Evolutionary conservation across 1,140 invertebrate species (phyloP).

Genomic region (Pseudomyrmex pallidus): DNA sequence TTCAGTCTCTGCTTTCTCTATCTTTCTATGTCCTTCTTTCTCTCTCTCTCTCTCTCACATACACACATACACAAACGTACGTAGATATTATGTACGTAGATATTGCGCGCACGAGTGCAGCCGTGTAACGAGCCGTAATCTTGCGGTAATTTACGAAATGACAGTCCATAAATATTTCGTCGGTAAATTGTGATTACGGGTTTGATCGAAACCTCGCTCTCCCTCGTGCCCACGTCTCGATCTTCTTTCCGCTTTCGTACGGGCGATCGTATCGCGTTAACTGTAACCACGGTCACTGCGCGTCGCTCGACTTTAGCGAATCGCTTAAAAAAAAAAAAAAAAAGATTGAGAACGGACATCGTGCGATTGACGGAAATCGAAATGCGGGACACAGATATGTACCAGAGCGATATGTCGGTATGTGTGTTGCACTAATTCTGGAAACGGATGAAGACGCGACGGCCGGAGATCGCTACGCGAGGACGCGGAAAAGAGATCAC

Average conservation of each 20-base stretch:
- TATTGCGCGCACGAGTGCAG: constrained; percentile 42
- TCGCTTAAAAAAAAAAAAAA: constrained; percentile 1
- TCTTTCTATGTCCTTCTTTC: neutral
- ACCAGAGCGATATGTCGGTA: neutral
- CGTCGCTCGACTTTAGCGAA: constrained; percentile 40
- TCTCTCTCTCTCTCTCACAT: constrained; percentile 20
- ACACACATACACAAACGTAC: too few species aligned
- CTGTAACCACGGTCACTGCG: constrained; percentile 50
- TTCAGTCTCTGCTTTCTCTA: neutral
- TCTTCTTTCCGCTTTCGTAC: constrained; percentile 34
- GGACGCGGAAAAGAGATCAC: neutral
- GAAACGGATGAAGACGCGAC: neutral
- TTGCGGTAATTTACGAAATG: constrained; percentile 72
- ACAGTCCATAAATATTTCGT: constrained; percentile 74
- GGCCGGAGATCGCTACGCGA: neutral
- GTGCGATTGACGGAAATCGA: constrained; percentile 52
- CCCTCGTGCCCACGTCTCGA: neutral
- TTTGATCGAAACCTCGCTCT: constrained; percentile 52
- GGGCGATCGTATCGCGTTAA: constrained; percentile 9
- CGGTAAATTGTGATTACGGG: constrained; percentile 71
- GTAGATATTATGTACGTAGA: neutral
- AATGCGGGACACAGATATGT: constrained; percentile 18
- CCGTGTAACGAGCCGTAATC: constrained; percentile 70
- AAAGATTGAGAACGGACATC: constrained; percentile 10
- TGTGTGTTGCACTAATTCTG: neutral